Evolutionary conservation across 1,140 invertebrate genomes (phyloP).

Genomic region (Drosophila lowei): DNA sequence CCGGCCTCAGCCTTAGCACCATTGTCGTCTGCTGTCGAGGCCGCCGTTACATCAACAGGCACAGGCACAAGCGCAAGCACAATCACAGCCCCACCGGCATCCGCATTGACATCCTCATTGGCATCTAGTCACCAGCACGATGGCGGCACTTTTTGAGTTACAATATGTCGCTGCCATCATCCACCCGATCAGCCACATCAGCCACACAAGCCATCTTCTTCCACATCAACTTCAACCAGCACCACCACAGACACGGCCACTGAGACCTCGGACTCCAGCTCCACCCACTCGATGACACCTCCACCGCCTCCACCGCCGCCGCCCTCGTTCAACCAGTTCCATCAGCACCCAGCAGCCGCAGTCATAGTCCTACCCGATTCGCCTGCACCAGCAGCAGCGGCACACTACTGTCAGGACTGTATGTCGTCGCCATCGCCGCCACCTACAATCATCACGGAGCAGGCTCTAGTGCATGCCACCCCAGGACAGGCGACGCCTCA

Average conservation of each 20-base stretch:
- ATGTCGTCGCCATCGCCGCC: constrained; percentile 69
- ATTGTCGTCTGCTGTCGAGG: constrained; percentile 44
- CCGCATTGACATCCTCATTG: constrained; percentile 34
- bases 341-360: constrained; percentile 22
- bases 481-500: constrained; percentile 34
- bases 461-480: constrained; percentile 69
- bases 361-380: too few relatives aligned
- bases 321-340: constrained; percentile 33
- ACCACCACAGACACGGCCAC: constrained; percentile 49
- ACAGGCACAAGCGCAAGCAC: not conserved
- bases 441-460: constrained; percentile 73
- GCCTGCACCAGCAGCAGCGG: not conserved
- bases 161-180: constrained; percentile 83
- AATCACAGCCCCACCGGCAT: constrained; percentile 2
- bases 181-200: constrained; percentile 75
- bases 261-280: constrained; percentile 58
- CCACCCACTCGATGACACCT: constrained; percentile 53
- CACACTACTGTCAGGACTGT: constrained; percentile 71
- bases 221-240: constrained; percentile 64
- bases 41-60: constrained; percentile 2
- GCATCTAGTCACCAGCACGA: constrained; percentile 69
- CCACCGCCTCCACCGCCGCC: constrained; percentile 51
- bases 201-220: constrained; percentile 79
- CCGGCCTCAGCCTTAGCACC: constrained; percentile 18
- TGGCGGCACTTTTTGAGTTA: constrained; percentile 83